Percentiles rank a stretch among this genome's conserved stretches.
Conservation (phyloP, 2,113 vertebrate species). For the Notechis scutatus region DNA sequence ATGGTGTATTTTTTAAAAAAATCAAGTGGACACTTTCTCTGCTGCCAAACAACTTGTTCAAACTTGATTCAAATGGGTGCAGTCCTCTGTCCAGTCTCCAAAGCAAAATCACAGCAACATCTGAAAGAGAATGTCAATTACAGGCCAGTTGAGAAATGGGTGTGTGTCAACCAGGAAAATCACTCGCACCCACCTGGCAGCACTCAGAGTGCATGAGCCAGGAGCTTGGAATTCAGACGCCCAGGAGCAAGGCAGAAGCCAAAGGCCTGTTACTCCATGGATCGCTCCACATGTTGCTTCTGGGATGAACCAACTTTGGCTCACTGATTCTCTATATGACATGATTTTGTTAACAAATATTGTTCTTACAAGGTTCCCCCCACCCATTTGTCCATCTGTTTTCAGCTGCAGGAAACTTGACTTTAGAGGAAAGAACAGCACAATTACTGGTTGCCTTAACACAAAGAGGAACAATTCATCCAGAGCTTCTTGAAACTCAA, state of each 20-base stretch:
- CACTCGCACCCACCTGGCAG: background rate
- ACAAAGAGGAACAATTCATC: background rate
- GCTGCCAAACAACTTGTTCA: background rate
- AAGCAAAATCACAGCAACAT: background rate
- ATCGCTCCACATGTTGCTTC: background rate
- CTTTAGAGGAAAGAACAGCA: background rate
- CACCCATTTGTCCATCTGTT: background rate
- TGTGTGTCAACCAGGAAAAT: background rate
- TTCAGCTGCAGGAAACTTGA: background rate
- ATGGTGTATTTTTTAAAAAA: too few species aligned
- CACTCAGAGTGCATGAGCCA: background rate
- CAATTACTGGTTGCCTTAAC: background rate
- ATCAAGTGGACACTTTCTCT: constrained; percentile 21
- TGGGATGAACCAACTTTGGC: background rate
- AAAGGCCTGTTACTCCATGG: background rate
- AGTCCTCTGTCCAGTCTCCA: background rate
- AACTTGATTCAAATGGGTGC: background rate
- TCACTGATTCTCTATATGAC: background rate
- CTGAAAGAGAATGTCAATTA: background rate
- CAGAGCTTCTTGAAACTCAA: background rate
- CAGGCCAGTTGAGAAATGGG: background rate
- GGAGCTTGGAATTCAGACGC: background rate
- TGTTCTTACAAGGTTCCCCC: background rate
- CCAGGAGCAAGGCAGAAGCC: background rate
- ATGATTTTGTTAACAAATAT: background rate